These are phyloP conservation scores for Auanema freiburgensis DNA, from an alignment of 2,888 invertebrate genomes.

Conservation along the genomic window DNA sequence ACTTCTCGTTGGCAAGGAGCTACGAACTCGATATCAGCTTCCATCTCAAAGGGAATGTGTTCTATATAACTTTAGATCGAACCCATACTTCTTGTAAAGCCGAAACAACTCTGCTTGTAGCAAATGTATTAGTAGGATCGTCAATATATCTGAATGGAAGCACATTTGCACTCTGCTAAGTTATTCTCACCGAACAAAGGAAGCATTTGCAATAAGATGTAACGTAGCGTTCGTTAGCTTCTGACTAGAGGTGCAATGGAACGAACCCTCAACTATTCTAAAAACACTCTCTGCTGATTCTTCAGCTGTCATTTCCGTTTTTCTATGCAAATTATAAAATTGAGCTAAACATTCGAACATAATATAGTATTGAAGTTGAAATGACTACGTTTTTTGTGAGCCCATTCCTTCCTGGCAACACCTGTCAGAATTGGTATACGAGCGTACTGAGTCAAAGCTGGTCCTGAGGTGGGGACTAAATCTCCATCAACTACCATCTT, in stretches of 20 bases:
- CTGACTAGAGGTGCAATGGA: constrained; percentile 34
- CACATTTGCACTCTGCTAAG: background rate
- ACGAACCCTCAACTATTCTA: constrained; percentile 55
- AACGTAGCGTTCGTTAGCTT: constrained; percentile 58
- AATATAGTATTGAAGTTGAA: background rate
- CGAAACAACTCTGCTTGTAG: constrained; percentile 38
- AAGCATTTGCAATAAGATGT: constrained; percentile 60
- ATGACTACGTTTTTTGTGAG: constrained; percentile 60
- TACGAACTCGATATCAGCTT: constrained; percentile 64
- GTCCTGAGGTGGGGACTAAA: constrained; percentile 52
- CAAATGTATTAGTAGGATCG: constrained; percentile 36
- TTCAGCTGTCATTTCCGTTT: constrained; percentile 38
- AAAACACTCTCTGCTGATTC: constrained; percentile 54
- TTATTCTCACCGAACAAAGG: constrained; percentile 47
- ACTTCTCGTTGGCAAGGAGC: constrained; percentile 62
- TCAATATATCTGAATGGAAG: constrained; percentile 40
- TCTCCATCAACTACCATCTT: constrained; percentile 64
- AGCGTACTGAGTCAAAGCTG: constrained; percentile 48
- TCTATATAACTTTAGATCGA: constrained; percentile 6
- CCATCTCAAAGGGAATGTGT: constrained; percentile 45
- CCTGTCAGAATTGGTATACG: constrained; percentile 63
- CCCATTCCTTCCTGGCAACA: constrained; percentile 63
- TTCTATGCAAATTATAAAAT: constrained; percentile 59
- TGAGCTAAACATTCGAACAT: constrained; percentile 43
- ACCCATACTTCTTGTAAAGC: constrained; percentile 39